Base-by-base conservation (phyloP, 2,888 invertebrate species). In the Ormyrus rosae region DNA sequence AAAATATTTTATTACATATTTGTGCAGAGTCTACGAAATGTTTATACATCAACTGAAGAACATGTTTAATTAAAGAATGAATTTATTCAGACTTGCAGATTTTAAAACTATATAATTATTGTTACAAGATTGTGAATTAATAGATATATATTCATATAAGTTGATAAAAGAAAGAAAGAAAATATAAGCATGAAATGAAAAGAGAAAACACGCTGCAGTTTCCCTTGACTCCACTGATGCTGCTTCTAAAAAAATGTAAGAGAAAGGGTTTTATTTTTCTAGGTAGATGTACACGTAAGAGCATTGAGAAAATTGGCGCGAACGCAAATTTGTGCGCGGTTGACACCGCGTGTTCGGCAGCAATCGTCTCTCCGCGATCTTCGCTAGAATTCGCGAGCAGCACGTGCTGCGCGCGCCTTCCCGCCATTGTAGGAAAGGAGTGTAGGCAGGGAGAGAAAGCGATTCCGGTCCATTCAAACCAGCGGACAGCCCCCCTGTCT, bases 381-480 rank as follows among this genome's bases (percentile, higher is more conserved):
- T 60, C 63, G 67, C 51, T 63, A 56, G 34, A 34, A 34, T 34
- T 34, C 45, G 56, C 80, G 77, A 76, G 83, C 34, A 34, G 34
- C 78, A 82, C 78, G 80, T 83, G 82, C 78, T 83, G 81, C 76
- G 81, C 81, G 84, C 85, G 80, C 76, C 84, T 88, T 89, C 89
- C 88, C 89, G 88, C 89, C 87, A 88, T 89, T 87, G 87, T 86
- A 82, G 85, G 56, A 5, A n/a, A 19, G 5, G 13, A 13, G 19
- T 2, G 45, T 13, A 19, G 19, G 19, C 8, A 53, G 64, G 55
- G 63, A 6, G 67, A 2, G 63, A 50, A 48, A 48, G n/a, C 13
- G 53, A 53, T 11, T 48, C 83, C 84, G 82, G 83, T 86, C 85
- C 85, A 86, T 88, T 86, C 86, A 85, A 72, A 84, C 85, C 81